Conservation (phyloP, 2,888 invertebrate genomes). For the Tenthredo scrophulariae region DNA sequence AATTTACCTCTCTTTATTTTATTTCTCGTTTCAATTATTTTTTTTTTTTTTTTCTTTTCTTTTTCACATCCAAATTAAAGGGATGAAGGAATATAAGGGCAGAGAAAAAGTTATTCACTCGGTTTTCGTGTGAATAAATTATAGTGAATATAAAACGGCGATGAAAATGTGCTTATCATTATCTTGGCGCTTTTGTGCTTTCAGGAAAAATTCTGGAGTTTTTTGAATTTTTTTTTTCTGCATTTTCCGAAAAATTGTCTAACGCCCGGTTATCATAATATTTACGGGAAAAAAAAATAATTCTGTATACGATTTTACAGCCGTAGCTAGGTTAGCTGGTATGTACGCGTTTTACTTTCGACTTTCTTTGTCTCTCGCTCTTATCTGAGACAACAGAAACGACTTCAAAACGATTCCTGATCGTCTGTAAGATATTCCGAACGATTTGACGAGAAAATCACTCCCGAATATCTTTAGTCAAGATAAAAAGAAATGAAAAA, state of each 20-base stretch:
- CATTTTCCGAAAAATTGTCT: background rate
- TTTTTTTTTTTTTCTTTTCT: background rate
- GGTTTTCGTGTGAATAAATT: background rate
- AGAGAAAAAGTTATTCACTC: background rate
- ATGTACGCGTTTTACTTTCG: background rate
- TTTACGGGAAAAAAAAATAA: too few species aligned
- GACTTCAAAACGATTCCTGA: background rate
- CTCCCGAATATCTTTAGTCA: background rate
- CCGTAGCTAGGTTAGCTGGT: too few species aligned
- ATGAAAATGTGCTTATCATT: background rate
- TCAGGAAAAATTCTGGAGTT: too few species aligned
- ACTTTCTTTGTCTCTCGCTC: background rate
- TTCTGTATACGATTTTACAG: too few species aligned
- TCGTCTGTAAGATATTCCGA: constrained; percentile 24
- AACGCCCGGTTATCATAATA: too few species aligned
- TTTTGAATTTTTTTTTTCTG: too few species aligned
- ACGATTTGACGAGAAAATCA: constrained; percentile 50
- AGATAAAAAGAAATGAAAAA: background rate
- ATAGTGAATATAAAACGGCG: background rate
- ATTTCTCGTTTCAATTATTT: background rate
- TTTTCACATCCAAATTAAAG: background rate
- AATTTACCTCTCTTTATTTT: constrained; percentile 2
- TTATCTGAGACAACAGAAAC: background rate
- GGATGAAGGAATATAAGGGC: background rate
- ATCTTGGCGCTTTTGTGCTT: too few species aligned